A percentile compares a stretch with the other conserved stretches of the same genome.
These are phyloP conservation scores for Anolis sagrei DNA, from an alignment of 2,113 vertebrate species.

Conservation along the genomic window DNA sequence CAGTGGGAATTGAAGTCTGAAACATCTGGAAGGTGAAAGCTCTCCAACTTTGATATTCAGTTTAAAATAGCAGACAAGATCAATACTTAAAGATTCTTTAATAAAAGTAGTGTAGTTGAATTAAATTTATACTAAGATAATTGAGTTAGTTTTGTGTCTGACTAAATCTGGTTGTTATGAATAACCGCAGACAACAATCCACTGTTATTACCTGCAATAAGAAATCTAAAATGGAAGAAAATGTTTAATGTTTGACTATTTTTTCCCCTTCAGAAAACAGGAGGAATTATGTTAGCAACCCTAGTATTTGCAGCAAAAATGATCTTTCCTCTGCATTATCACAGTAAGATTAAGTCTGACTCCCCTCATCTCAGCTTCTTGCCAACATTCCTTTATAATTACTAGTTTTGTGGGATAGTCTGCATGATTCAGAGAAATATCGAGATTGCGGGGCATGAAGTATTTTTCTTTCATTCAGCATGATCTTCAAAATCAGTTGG, in stretches of 20 bases:
- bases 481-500: constrained; percentile 7
- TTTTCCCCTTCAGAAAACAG: neutral
- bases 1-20: no score
- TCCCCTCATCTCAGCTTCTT: constrained; percentile 12
- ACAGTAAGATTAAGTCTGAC: constrained; percentile 5
- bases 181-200: neutral
- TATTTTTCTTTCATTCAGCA: constrained; percentile 29
- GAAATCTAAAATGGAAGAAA: constrained; percentile 1
- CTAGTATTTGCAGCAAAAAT: neutral
- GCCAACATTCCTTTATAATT: constrained; percentile 45
- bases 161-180: neutral
- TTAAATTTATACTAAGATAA: neutral
- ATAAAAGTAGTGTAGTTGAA: no score
- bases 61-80: neutral
- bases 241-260: neutral
- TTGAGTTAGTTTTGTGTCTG: neutral
- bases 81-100: neutral
- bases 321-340: neutral
- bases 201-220: neutral
- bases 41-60: neutral
- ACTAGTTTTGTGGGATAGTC: constrained; percentile 30
- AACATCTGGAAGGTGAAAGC: neutral
- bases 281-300: neutral
- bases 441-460: neutral
- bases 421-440: constrained; percentile 29